These are phyloP conservation scores for Brachionus plicatilis DNA, from an alignment of 1,140 invertebrate species.

Conservation along the genomic window DNA sequence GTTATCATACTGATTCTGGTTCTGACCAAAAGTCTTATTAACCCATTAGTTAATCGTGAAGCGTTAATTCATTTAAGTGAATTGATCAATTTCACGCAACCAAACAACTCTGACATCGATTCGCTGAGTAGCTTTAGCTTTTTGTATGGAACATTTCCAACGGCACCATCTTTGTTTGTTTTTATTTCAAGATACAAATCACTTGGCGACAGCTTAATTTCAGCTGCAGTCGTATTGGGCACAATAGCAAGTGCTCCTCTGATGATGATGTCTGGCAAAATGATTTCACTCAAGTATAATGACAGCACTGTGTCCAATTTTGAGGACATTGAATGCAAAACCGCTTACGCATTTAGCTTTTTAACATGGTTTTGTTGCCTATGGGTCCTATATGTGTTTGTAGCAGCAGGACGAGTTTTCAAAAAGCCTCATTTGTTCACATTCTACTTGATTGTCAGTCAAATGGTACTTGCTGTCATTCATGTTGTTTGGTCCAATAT, in stretches of 20 bases:
- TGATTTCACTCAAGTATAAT: conserved; percentile 67
- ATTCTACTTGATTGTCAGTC: conserved; percentile 3
- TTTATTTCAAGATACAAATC: conserved; percentile 74
- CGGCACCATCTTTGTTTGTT: conserved; percentile 87
- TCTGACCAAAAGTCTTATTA: conserved; percentile 74
- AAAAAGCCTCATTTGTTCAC: conserved; percentile 21
- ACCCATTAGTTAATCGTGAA: conserved; percentile 80
- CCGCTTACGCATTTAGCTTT: conserved; percentile 75
- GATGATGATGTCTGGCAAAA: conserved; percentile 88
- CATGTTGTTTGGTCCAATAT: conserved; percentile 42
- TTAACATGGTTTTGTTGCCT: conserved; percentile 63
- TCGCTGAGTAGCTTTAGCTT: conserved; percentile 77
- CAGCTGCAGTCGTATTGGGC: conserved; percentile 82
- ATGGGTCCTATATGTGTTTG: conserved; percentile 19
- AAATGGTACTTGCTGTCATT: conserved; percentile 34
- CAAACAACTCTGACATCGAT: conserved; percentile 68
- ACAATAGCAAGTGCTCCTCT: conserved; percentile 86
- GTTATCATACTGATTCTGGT: conserved; percentile 79
- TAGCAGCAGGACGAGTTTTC: not conserved
- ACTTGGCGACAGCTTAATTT: conserved; percentile 62
- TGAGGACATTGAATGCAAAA: conserved; percentile 65
- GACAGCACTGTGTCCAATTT: conserved; percentile 62
- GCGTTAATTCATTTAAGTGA: conserved; percentile 68
- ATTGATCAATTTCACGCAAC: conserved; percentile 60
- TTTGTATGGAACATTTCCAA: conserved; percentile 88